Percentiles rank a stretch among this genome's conserved stretches.
phyloP scores from a whole-genome alignment of 2,113 vertebrate species.

The Oxyura jamaicensis region DNA sequence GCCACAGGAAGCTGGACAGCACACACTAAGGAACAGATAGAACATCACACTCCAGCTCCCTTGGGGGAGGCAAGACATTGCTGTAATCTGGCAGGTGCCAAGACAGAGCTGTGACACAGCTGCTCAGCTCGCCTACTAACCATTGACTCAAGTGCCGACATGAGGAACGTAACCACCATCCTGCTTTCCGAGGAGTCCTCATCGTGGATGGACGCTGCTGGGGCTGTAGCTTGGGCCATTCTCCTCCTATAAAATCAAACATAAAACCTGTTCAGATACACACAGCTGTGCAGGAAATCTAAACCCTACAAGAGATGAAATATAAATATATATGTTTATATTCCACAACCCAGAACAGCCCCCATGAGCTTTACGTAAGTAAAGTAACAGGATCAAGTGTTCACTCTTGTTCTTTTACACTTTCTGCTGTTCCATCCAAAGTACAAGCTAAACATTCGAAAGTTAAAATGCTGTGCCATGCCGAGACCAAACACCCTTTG shows the following conservation, averaged over 20 bases:
- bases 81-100: not conserved
- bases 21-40: fast-evolving
- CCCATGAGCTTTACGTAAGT: too few relatives aligned
- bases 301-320: not conserved
- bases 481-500: not conserved
- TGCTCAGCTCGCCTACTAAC: slow-evolving; percentile 59
- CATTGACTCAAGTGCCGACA: slow-evolving; percentile 85
- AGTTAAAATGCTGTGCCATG: not conserved
- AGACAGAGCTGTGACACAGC: not conserved
- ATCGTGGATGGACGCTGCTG: slow-evolving; percentile 11
- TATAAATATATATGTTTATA: not conserved
- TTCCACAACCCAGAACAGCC: not conserved
- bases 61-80: fast-evolving
- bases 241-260: slow-evolving; percentile 36
- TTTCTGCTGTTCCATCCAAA: not conserved
- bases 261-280: not conserved
- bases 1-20: not conserved
- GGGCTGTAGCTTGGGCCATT: slow-evolving; percentile 72
- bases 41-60: not conserved
- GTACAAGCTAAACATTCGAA: not conserved
- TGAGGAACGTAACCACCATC: slow-evolving; percentile 79
- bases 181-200: slow-evolving; percentile 76
- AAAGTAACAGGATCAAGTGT: not conserved
- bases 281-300: not conserved
- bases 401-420: not conserved